Evolutionary conservation across 2,113 vertebrate genomes (phyloP), one percentile per base, ranked within the genome.

Genomic region (Bombycilla garrulus): DNA sequence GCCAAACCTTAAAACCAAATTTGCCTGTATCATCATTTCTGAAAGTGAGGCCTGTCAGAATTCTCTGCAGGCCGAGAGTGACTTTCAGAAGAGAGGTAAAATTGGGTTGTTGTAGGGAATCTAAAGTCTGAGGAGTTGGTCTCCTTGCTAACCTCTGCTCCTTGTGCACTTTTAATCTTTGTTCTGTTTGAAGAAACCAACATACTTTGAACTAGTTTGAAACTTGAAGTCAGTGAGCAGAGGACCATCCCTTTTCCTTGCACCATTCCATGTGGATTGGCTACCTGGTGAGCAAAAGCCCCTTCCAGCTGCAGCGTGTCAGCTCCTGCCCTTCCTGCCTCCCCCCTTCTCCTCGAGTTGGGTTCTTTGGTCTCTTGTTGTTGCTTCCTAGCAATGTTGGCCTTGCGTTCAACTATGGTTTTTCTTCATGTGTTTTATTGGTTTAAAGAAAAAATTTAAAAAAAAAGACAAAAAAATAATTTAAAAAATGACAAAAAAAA

Each of bases 1-100:
- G 97, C 97, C 97, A 96, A 97, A 93, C 76, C 77, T 79, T 50
- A 40, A 94, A 93, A 85, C 95, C 93, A 87, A 70, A 93, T 86
- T 81, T 92, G 95, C 96, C 96, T 95, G 5, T 61, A 17, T 79
- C 40, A 17, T 21, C 77, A 44, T 84, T 48, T 74, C 45, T 44
- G 62, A 48, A 79, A 70, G 67, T 2, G 35, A 77, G 83, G 33
- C 92, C 35, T 25, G 42, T 40, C 50, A 14, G 78, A 69, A 21
- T 67, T 83, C 72, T 44, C 53, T 64, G 51, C 53, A 28, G 61
- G 45, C 22, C 9, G 38, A 77, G 53, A 22, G 20, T 31, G 64
- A 23, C 74, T 60, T 60, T 81, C 77, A 78, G 86, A 66, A 74
- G 71, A 82, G 24, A 45, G 61, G 44, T 71, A 8, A 77, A 38